Base-by-base conservation (phyloP, 2,888 invertebrate genomes). In the Oasisia sp. region DNA sequence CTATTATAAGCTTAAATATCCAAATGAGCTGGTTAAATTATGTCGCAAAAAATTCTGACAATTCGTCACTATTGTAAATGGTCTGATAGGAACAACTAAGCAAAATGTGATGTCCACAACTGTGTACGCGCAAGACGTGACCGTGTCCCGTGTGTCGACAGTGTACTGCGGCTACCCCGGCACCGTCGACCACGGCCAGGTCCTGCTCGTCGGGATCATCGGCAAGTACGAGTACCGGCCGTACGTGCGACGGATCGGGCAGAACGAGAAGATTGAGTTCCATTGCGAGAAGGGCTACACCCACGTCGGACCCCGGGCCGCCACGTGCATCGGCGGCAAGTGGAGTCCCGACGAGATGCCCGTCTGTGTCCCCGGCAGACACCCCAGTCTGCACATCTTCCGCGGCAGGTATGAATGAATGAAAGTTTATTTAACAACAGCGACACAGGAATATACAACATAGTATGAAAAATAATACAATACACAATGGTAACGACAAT, bases 201-300 rank as follows among this genome's bases (percentile, higher is more conserved):
- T 99, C 0, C 97, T 99, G 5, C 97, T 99, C 0, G 99, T 99
- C 0, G 99, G 99, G 5, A 98, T 99, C 96, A 99, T 99, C 98
- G 99, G 99, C 0, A 97, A 99, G 89, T 99, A 99, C 96, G 98
- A 99, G 96, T 99, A 99, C 96, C 97, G 99, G 92, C 98, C 98
- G 0, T 99, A 99, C 96, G 99, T 99, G 0, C 93, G 93, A 11
- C 94, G 94, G 44, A 95, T 95, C 45, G 94, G 94, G n/a, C 96
- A 96, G 92, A 95, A 96, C 50, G 94, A 95, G 91, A 94, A 93
- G 92, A 94, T 94, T n/a, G 94, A 95, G 91, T 96, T 96, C 94
- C 94, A 95, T 45, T 96, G 96, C 93, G 38, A 38, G 90, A 44
- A 91, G 91, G 50, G 91, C 44, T 91, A 91, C 91, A 45, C 56